Percentiles rank a stretch among this genome's conserved stretches.
Evolutionary conservation across 92 coral and sea anemone species (phyloP).

Genomic region (Porites lobata): DNA sequence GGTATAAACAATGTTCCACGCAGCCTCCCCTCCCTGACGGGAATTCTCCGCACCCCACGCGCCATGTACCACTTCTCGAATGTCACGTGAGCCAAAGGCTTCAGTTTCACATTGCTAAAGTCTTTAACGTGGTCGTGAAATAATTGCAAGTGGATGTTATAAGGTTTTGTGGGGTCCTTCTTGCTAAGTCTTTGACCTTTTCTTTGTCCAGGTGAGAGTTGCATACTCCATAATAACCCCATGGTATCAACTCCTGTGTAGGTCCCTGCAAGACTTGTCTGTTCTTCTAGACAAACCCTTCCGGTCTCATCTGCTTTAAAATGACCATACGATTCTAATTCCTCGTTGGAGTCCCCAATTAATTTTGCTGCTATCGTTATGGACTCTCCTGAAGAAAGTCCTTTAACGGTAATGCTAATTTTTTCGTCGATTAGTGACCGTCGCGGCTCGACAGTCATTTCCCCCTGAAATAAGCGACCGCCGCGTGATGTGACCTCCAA

Average conservation of each 20-base stretch:
- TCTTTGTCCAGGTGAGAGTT: conserved; percentile 35
- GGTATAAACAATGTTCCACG: conserved; percentile 64
- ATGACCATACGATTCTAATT: conserved; percentile 42
- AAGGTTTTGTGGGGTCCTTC: conserved; percentile 60
- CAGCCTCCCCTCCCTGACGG: conserved; percentile 56
- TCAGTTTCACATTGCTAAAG: neutral
- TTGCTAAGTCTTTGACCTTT: conserved; percentile 47
- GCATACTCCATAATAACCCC: conserved; percentile 70
- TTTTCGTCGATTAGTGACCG: conserved; percentile 41
- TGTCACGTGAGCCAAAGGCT: conserved; percentile 6
- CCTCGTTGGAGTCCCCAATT: conserved; percentile 29
- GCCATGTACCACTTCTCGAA: conserved; percentile 68
- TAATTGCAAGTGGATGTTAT: conserved; percentile 31
- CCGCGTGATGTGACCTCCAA: neutral
- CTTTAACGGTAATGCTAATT: conserved; percentile 9
- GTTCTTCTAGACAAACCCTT: conserved; percentile 2
- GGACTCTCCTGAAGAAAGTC: conserved; percentile 19
- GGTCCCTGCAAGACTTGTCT: conserved; percentile 1
- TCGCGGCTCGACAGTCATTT: conserved; percentile 6
- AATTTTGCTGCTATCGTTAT: conserved; percentile 24
- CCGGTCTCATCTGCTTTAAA: conserved; percentile 39
- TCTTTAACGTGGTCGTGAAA: conserved; percentile 45
- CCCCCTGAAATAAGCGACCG: neutral
- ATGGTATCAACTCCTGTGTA: conserved; percentile 40
- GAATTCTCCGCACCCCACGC: conserved; percentile 53